A percentile compares a stretch with the other conserved stretches of the same genome.
phyloP scores from a whole-genome alignment of 2,113 vertebrate species.

The Tyto alba region DNA sequence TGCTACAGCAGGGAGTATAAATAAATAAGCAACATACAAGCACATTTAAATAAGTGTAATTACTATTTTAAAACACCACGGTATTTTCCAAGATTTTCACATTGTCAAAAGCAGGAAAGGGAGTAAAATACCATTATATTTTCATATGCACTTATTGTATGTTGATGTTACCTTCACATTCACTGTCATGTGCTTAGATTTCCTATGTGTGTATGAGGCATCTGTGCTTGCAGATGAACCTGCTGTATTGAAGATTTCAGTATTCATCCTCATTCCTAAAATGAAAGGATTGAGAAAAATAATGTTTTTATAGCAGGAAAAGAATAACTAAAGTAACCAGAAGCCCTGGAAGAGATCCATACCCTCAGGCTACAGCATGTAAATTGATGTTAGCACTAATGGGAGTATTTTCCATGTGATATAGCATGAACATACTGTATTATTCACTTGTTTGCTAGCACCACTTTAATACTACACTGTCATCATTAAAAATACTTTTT shows the following conservation, averaged over 20 bases:
- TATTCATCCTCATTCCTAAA: not conserved
- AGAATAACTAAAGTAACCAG: not conserved
- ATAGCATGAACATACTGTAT: not conserved
- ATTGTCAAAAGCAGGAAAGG: not conserved
- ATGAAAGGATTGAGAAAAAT: not conserved
- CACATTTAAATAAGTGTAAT: not conserved
- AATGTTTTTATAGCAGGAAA: not conserved
- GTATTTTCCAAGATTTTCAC: not conserved
- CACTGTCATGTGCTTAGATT: not conserved
- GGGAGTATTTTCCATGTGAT: not conserved
- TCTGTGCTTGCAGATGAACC: not conserved
- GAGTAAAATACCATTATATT: not conserved
- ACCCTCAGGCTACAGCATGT: not conserved
- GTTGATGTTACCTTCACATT: not conserved
- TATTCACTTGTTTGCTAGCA: not conserved
- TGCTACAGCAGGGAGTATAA: not conserved
- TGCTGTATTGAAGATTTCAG: not conserved
- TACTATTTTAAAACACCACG: not conserved
- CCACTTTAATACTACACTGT: not conserved
- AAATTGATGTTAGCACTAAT: not conserved
- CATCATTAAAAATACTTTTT: not conserved
- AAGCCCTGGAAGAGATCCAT: not conserved
- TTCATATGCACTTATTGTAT: not conserved
- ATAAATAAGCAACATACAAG: not conserved
- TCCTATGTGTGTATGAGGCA: not conserved